Evolutionary conservation across 2,888 invertebrate species (phyloP), one percentile per base, ranked within the genome.

Genomic region (Pollenia amentaria): DNA sequence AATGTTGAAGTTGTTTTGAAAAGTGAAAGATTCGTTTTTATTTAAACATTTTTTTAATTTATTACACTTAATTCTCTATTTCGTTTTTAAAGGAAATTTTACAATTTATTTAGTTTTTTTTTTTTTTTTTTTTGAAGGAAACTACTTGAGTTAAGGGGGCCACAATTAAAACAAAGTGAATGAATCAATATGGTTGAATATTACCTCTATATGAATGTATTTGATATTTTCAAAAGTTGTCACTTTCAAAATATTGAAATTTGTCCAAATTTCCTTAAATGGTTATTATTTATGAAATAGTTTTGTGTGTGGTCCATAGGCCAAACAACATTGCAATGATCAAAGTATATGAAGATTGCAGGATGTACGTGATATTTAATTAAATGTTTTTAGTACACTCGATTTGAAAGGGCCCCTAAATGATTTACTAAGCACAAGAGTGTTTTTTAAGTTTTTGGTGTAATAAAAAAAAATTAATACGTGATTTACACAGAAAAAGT

Each of bases 1-100:
- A 70, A 84, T 60, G 11, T 81, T 84, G 62, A 77, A 81, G 73
- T 73, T 67, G 65, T 67, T 42, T 72, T 80, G 60, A 48, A 80
- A 55, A 55, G 65, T 29, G 62, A 80, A 72, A 73, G 12, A 57
- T 76, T 78, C 44, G 53, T 48, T 62, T 69, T 73, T 21, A 42
- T 64, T 67, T 73, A 1, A 78, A 29, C 9, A 57, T 62, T 62
- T 55, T 57, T 55, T 62, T 29, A 72, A 78, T 77, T 85, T 73
- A 79, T 82, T 75, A 55, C n/a, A 55, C 4, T 69, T 75, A 73
- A 69, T 82, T 82, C n/a, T 80, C 69, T 57, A 51, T 85, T 72
- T 69, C 16, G 48, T 55, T 62, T n/a, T 60, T 62, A 73, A 69
- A 55, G 62, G 3, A 67, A 81, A 73, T 53, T 51, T 65, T 53